These are phyloP conservation scores for Propithecus coquereli DNA, from an alignment of 2,113 vertebrate genomes.

Conservation along the genomic window DNA sequence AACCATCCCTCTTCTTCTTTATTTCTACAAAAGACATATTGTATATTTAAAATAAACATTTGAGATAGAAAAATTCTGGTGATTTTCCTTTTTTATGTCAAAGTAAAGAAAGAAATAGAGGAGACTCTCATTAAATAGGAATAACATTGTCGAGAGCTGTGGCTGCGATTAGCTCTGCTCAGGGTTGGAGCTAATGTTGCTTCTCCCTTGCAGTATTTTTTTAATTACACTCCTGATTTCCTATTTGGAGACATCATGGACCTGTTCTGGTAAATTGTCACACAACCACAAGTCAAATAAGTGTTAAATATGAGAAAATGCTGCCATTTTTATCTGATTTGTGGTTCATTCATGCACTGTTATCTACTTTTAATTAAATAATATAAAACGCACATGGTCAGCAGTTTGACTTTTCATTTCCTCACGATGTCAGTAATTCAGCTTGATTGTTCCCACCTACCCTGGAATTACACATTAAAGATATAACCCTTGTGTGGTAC, in stretches of 20 bases:
- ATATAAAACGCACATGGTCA: conserved; percentile 94
- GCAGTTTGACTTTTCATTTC: conserved; percentile 98
- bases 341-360: conserved; percentile 94
- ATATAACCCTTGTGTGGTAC: conserved; percentile 73
- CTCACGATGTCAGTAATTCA: conserved; percentile 85
- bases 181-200: conserved; percentile 78
- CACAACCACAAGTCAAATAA: conserved; percentile 97
- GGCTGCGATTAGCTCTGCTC: conserved; percentile 76
- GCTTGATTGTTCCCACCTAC: conserved; percentile 80
- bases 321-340: conserved; percentile 99
- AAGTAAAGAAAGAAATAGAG: conserved; percentile 27
- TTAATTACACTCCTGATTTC: conserved; percentile 84
- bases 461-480: conserved; percentile 78
- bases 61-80: conserved; percentile 59
- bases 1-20: not conserved
- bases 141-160: conserved; percentile 56
- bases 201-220: conserved; percentile 81
- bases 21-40: not conserved
- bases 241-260: conserved; percentile 85
- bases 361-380: conserved; percentile 99
- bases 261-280: conserved; percentile 93
- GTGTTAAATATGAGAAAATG: conserved; percentile 98
- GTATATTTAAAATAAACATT: conserved; percentile 51
- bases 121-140: conserved; percentile 66
- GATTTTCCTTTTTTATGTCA: conserved; percentile 45